Percentiles rank a stretch among this genome's conserved stretches.
Evolutionary conservation across 2,888 invertebrate species (phyloP).

Genomic region (Mellilla xanthometata): DNA sequence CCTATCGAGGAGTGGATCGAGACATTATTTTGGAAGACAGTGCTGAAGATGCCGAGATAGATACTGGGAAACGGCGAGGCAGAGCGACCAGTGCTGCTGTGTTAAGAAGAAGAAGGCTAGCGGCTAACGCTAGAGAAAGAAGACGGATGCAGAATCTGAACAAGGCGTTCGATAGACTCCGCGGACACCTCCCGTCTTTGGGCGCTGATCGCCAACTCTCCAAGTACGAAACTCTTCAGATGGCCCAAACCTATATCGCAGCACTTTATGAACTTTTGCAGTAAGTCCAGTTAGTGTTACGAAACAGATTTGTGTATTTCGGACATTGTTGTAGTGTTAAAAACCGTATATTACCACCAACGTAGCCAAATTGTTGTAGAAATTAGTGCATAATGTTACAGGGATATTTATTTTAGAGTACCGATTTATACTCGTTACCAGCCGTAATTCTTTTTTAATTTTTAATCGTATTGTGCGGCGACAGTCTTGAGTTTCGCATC

Average conservation of each 20-base stretch:
- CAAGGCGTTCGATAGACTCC: conserved; percentile 94
- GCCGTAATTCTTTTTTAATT: conserved; percentile 29
- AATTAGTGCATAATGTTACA: conserved; percentile 58
- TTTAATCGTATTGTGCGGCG: conserved; percentile 21
- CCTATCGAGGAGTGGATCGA: conserved; percentile 72
- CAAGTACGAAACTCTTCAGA: conserved; percentile 97
- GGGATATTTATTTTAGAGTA: conserved; percentile 75
- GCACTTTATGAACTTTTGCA: conserved; percentile 94
- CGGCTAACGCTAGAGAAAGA: conserved; percentile 96
- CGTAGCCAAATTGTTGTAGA: conserved; percentile 60
- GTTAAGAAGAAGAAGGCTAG: conserved; percentile 91
- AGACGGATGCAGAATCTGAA: conserved; percentile 97
- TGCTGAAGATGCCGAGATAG: conserved; percentile 70
- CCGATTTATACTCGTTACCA: conserved; percentile 66
- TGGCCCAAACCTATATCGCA: conserved; percentile 97
- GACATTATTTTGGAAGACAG: conserved; percentile 68
- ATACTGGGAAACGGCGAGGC: conserved; percentile 79
- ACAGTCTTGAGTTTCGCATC: conserved; percentile 47
- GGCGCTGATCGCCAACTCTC: conserved; percentile 96
- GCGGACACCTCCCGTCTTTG: conserved; percentile 95
- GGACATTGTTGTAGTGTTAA: conserved; percentile 9
- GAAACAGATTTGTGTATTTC: background rate
- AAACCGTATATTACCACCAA: conserved; percentile 27
- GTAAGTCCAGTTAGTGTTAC: conserved; percentile 50
- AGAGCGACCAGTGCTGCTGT: conserved; percentile 90